Evolutionary conservation across 2,888 invertebrate genomes (phyloP).

Genomic region (Acanthopleura granulata): DNA sequence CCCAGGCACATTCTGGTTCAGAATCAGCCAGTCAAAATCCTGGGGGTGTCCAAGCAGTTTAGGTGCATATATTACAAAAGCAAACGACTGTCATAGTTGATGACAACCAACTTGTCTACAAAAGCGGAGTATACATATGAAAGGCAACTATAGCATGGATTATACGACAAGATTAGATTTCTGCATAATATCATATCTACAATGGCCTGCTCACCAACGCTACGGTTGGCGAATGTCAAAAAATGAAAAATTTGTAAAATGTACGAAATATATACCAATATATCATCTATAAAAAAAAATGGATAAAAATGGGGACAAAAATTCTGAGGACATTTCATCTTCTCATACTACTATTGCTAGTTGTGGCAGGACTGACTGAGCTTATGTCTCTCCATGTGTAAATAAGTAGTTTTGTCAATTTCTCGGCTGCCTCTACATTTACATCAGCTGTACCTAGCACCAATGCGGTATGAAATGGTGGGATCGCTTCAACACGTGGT

Average conservation of each 20-base stretch:
- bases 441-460: slow-evolving; percentile 13
- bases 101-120: no score
- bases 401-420: not conserved
- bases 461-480: slow-evolving; percentile 9
- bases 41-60: no score
- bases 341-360: slow-evolving; percentile 9
- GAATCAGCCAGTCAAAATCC: no score
- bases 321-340: slow-evolving; percentile 1
- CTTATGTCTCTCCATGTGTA: not conserved
- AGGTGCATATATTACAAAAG: no score
- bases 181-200: not conserved
- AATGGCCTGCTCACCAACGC: slow-evolving; percentile 13
- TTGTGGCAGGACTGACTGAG: not conserved
- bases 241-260: slow-evolving; percentile 18
- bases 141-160: no score
- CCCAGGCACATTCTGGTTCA: no score
- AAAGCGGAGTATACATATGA: no score
- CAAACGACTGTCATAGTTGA: no score
- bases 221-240: slow-evolving; percentile 3
- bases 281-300: not conserved
- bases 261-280: slow-evolving; percentile 20
- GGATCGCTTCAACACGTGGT: not conserved
- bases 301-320: slow-evolving; percentile 16
- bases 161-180: no score
- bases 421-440: slow-evolving; percentile 9